A percentile compares a stretch with the other conserved stretches of the same genome.
These are phyloP conservation scores for Pentalonia nigronervosa DNA, from an alignment of 1,140 invertebrate species.

Conservation along the genomic window DNA sequence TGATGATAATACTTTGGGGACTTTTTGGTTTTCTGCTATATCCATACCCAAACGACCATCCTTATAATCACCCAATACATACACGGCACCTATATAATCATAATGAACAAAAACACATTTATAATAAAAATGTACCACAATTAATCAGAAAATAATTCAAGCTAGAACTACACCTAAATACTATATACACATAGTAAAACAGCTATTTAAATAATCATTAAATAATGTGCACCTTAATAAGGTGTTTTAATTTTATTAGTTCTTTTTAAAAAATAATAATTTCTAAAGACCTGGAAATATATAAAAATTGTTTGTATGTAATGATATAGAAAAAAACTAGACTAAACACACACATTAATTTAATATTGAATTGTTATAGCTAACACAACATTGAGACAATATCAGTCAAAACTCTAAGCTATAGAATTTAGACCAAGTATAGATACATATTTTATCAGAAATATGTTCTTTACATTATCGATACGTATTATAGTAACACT, in stretches of 20 bases:
- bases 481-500: too few relatives aligned
- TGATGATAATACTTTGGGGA: conserved; percentile 52
- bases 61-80: conserved; percentile 48
- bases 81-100: conserved; percentile 41
- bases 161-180: not conserved
- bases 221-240: too few relatives aligned
- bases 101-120: not conserved
- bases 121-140: not conserved
- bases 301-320: not conserved
- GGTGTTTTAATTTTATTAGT: not conserved
- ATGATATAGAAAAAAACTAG: too few relatives aligned
- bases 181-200: not conserved
- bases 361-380: too few relatives aligned
- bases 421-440: too few relatives aligned
- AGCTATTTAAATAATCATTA: not conserved
- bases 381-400: too few relatives aligned
- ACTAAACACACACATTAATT: too few relatives aligned
- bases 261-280: not conserved
- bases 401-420: too few relatives aligned
- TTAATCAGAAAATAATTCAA: not conserved
- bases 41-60: conserved; percentile 53
- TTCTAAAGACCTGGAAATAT: not conserved
- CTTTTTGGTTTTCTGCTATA: conserved; percentile 48
- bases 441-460: too few relatives aligned
- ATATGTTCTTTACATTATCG: too few relatives aligned